These are phyloP conservation scores for Muschampia staudingeri DNA, from an alignment of 2,888 invertebrate genomes.

Conservation along the genomic window DNA sequence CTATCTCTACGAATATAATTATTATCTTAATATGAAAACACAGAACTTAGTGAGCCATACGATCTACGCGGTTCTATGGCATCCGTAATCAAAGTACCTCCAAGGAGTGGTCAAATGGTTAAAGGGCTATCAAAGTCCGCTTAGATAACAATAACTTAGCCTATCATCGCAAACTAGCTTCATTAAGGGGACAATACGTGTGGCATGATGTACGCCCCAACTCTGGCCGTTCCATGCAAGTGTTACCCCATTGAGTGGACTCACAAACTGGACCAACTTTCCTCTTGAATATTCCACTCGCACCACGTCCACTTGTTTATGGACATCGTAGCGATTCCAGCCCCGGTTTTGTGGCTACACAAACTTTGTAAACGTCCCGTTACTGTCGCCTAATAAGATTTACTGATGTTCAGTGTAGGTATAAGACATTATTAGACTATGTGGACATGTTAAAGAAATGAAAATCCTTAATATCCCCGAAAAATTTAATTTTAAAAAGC, in stretches of 20 bases:
- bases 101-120: constrained; percentile 79
- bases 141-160: constrained; percentile 87
- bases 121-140: constrained; percentile 88
- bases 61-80: constrained; percentile 75
- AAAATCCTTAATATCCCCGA: background rate
- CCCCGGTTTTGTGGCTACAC: constrained; percentile 81
- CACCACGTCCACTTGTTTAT: constrained; percentile 84
- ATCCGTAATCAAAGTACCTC: constrained; percentile 79
- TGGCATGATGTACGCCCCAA: constrained; percentile 83
- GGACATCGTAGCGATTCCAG: constrained; percentile 78
- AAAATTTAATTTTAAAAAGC: no score
- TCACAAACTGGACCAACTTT: constrained; percentile 81
- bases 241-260: constrained; percentile 83
- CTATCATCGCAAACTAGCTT: constrained; percentile 84
- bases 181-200: constrained; percentile 89
- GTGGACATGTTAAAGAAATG: background rate
- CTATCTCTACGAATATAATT: no score
- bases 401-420: constrained; percentile 70
- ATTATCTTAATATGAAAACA: background rate
- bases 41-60: constrained; percentile 4
- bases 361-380: constrained; percentile 84
- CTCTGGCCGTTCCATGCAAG: constrained; percentile 87
- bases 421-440: background rate
- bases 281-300: constrained; percentile 88
- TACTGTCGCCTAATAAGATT: constrained; percentile 82